phyloP scores from a whole-genome alignment of 2,888 invertebrate species.

The Sturmia bella region DNA sequence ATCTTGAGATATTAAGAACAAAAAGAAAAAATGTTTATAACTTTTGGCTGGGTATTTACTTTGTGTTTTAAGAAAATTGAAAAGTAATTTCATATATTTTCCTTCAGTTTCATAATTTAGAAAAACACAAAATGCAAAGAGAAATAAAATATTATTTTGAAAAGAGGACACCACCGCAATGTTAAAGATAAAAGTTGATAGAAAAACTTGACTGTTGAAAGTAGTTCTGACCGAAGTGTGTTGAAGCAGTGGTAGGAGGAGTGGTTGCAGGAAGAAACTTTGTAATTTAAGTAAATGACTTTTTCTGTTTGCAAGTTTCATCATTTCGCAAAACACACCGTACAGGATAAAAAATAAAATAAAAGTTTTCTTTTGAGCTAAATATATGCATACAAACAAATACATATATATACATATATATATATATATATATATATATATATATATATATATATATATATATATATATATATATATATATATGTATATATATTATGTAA shows the following conservation, averaged over 20 bases:
- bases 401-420: background rate
- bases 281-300: constrained; percentile 67
- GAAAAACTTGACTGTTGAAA: constrained; percentile 40
- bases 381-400: background rate
- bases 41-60: constrained; percentile 58
- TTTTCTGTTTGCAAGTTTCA: constrained; percentile 44
- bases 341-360: constrained; percentile 18
- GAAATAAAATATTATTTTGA: constrained; percentile 45
- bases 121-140: constrained; percentile 26
- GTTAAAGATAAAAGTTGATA: constrained; percentile 49
- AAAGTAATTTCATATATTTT: constrained; percentile 64
- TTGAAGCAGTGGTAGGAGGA: constrained; percentile 18
- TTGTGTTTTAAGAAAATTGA: constrained; percentile 65
- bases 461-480: background rate
- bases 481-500: background rate
- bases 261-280: constrained; percentile 61
- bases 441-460: background rate
- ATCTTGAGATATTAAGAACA: constrained; percentile 1
- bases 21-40: constrained; percentile 45
- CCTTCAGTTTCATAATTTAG: constrained; percentile 53
- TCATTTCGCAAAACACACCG: constrained; percentile 12
- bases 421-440: constrained; percentile 6
- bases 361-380: constrained; percentile 18
- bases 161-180: constrained; percentile 33
- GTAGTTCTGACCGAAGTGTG: constrained; percentile 27